Evolutionary conservation across 2,797 vertebrate species (phyloP).

Genomic region (Cossypha caffra): DNA sequence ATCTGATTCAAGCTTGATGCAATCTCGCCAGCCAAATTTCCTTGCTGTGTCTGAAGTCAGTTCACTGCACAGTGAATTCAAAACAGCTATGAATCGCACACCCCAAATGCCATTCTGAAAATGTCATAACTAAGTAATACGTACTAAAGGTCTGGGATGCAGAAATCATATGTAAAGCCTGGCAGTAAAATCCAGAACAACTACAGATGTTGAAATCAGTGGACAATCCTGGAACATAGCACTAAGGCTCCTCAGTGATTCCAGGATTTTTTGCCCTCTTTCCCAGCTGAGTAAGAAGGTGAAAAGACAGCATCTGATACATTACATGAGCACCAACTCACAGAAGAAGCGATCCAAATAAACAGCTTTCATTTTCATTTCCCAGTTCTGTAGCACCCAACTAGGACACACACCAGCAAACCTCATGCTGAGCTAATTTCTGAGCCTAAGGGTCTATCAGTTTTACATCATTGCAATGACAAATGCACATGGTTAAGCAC

Average conservation of each 20-base stretch:
- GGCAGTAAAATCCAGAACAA: slow-evolving; percentile 35
- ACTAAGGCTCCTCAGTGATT: not conserved
- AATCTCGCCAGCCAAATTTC: slow-evolving; percentile 3
- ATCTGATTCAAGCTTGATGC: slow-evolving; percentile 8
- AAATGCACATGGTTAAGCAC: not conserved
- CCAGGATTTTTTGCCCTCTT: not conserved
- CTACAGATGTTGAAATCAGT: not conserved
- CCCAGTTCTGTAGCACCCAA: not conserved
- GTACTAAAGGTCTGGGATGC: slow-evolving; percentile 18
- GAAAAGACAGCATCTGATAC: not conserved
- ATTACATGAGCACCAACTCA: not conserved
- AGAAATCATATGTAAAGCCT: not conserved
- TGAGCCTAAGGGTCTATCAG: not conserved
- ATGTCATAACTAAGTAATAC: slow-evolving; percentile 53
- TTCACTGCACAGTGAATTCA: slow-evolving; percentile 22
- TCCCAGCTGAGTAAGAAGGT: not conserved
- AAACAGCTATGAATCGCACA: slow-evolving; percentile 20
- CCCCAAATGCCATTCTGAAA: slow-evolving; percentile 58
- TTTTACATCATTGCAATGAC: not conserved
- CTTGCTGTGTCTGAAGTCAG: slow-evolving; percentile 17
- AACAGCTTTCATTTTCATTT: not conserved
- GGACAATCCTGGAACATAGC: not conserved
- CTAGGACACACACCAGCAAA: not conserved
- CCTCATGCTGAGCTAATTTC: not conserved
- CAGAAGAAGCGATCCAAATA: not conserved